These are phyloP conservation scores for Benthosema pterotum DNA, from an alignment of 2,797 vertebrate genomes.

Conservation along the genomic window DNA sequence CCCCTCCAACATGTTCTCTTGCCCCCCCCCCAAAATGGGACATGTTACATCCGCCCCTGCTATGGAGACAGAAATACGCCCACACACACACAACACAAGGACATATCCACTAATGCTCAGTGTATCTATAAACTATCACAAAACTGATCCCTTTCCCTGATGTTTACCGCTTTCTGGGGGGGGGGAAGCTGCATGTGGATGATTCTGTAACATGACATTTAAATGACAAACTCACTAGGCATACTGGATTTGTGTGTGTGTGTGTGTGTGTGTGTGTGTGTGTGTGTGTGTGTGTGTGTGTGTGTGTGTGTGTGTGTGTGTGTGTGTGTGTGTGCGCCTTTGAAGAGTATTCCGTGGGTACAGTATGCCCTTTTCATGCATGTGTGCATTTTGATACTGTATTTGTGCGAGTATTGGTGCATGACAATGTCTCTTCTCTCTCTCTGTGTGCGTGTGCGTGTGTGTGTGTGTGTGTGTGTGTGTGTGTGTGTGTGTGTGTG, in stretches of 20 bases:
- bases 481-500: slow-evolving; percentile 8
- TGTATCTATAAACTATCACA: slow-evolving; percentile 9
- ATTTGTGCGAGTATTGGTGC: slow-evolving; percentile 4
- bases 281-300: slow-evolving; percentile 5
- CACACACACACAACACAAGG: slow-evolving; percentile 7
- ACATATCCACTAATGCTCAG: slow-evolving; percentile 13
- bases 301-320: slow-evolving; percentile 17
- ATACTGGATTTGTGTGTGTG: slow-evolving; percentile 1
- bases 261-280: slow-evolving; percentile 10
- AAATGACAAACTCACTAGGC: slow-evolving; percentile 51
- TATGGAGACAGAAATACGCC: slow-evolving; percentile 28
- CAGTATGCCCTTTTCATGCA: neutral
- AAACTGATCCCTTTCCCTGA: slow-evolving; percentile 17
- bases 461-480: slow-evolving; percentile 13
- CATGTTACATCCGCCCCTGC: too few relatives aligned
- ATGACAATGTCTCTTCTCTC: neutral
- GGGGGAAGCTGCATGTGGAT: slow-evolving; percentile 48
- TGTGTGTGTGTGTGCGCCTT: neutral
- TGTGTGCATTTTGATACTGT: neutral
- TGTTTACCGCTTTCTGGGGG: slow-evolving; percentile 49
- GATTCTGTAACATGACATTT: slow-evolving; percentile 63
- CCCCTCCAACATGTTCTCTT: too few relatives aligned
- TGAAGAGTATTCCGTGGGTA: slow-evolving; percentile 3
- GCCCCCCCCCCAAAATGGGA: too few relatives aligned
- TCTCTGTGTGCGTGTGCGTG: neutral